Evolutionary conservation across 2,888 invertebrate species (phyloP), one percentile per base, ranked within the genome.

Genomic region (Brachypalpus laphriformis): DNA sequence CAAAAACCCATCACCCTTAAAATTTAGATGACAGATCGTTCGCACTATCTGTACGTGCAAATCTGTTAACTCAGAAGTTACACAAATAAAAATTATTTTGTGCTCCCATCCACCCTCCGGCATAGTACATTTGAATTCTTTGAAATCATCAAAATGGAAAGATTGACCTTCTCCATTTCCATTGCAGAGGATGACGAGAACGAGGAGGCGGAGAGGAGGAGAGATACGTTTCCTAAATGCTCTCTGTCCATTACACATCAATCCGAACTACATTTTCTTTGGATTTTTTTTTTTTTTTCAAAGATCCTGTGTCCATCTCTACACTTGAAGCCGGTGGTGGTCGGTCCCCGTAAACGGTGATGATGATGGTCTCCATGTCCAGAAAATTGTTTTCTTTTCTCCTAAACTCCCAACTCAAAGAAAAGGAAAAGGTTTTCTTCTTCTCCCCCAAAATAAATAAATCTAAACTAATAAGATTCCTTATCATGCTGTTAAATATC

Each of bases 401-500:
- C 45, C 34, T 65, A 37, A 74, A 63, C 28, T 25, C 40, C 22
- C 47, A 57, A 34, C 61, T 22, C 45, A 61, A 22, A 8, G 22
- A 40, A 37, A 28, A 68, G 51, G 31, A 70, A 78, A 77, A 63
- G 47, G 63, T 70, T 47, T n/a, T 25, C 34, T 20, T 34, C 16
- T 42, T n/a, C 51, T 25, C 45, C 56, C 22, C 8, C 3, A 47
- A 71, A 59, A 63, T 7, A 56, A 25, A 37, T 56, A 66, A 70
- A 68, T 75, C 56, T 54, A 47, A 72, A 42, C 75, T 74, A 80
- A 81, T 81, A 70, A 68, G 75, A 74, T 68, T 75, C 63, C 68
- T 68, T 81, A 81, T 81, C 70, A 22, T 40, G 63, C 75, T 63
- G 74, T 81, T 81, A 75, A 75, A 66, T 81, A 74, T 74, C 61